A percentile compares a stretch with the other conserved stretches of the same genome.
Conservation (phyloP, 2,113 vertebrate species). For the Phrynocephalus versicolor region DNA sequence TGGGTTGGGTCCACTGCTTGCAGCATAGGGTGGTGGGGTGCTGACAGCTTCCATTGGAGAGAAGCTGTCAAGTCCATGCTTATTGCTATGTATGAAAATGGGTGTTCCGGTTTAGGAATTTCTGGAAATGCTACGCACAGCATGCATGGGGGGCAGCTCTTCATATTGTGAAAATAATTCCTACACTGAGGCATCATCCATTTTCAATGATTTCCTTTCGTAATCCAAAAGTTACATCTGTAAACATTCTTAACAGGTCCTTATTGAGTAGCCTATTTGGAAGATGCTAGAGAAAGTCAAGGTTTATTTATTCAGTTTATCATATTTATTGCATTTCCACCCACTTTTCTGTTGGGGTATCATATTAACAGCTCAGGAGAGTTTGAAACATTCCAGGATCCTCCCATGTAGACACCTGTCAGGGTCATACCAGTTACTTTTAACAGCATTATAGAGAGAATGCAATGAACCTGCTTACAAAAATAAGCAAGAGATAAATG, state of each 20-base stretch:
- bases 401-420: not conserved
- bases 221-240: slow-evolving; percentile 56
- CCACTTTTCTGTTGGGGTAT: not conserved
- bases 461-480: not conserved
- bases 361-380: not conserved
- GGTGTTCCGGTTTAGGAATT: too few relatives aligned
- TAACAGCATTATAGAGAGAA: not conserved
- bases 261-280: slow-evolving; percentile 41
- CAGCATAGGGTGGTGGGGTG: too few relatives aligned
- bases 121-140: too few relatives aligned
- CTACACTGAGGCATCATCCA: too few relatives aligned
- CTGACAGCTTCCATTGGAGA: too few relatives aligned
- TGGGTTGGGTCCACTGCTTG: too few relatives aligned
- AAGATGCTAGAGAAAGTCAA: not conserved
- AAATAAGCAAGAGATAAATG: slow-evolving; percentile 37
- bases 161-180: too few relatives aligned
- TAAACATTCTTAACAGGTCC: slow-evolving; percentile 46
- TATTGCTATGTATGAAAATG: too few relatives aligned
- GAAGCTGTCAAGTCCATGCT: too few relatives aligned
- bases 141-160: too few relatives aligned
- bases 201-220: too few relatives aligned
- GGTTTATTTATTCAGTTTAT: not conserved
- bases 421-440: not conserved
- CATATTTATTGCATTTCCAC: not conserved
- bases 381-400: not conserved